Evolutionary conservation across 2,888 invertebrate genomes (phyloP).

Genomic region (Orchesellides sinensis): DNA sequence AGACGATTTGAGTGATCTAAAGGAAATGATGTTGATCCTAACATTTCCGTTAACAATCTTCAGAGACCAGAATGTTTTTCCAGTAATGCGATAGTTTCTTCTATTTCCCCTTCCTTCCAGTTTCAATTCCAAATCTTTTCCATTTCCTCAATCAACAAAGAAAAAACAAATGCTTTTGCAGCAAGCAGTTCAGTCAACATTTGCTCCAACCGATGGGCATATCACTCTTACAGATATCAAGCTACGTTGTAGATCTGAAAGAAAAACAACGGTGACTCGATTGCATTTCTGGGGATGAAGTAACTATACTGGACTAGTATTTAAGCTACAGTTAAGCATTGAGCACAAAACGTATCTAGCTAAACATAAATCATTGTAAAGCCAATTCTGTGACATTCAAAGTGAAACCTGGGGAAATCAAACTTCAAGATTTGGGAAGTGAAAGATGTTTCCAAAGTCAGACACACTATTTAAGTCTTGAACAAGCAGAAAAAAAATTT

Average conservation of each 20-base stretch:
- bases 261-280: background rate
- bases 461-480: too few relatives aligned
- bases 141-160: constrained; percentile 35
- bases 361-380: constrained; percentile 44
- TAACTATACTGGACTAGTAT: too few relatives aligned
- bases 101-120: constrained; percentile 29
- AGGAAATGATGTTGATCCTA: constrained; percentile 49
- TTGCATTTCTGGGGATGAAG: too few relatives aligned
- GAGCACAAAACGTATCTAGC: constrained; percentile 2
- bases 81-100: constrained; percentile 47
- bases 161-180: constrained; percentile 45
- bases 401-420: constrained; percentile 53
- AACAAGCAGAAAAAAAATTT: too few relatives aligned
- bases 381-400: constrained; percentile 52
- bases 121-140: constrained; percentile 33
- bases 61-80: constrained; percentile 30
- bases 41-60: constrained; percentile 48
- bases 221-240: too few relatives aligned
- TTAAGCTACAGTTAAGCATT: constrained; percentile 30
- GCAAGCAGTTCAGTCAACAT: constrained; percentile 1
- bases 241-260: background rate
- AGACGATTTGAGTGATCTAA: constrained; percentile 31
- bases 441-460: background rate
- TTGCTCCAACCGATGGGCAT: background rate
- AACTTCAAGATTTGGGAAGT: background rate